Evolutionary conservation across 2,888 invertebrate genomes (phyloP), one percentile per base, ranked within the genome.

Genomic region (Melieria crassipennis): DNA sequence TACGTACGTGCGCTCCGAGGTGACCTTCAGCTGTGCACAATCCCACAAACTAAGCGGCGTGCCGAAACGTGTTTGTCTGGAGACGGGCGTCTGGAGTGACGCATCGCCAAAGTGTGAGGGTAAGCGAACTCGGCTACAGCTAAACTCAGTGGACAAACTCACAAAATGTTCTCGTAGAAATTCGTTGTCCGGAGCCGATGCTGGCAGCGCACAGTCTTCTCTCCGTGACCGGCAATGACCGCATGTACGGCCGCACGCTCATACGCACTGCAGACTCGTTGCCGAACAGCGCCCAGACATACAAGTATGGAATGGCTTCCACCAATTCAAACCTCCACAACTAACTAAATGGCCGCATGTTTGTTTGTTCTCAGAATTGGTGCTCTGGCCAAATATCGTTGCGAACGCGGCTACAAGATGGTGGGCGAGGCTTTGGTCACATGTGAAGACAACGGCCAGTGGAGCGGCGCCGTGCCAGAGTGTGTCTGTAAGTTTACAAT

Each of bases 201-300:
- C 88, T 95, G 46, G 93, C 96, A 0, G 92, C 93, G 46, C 95
- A 96, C 84, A 93, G 95, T 75, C 93, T 96, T 42, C 89, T 96
- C 0, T 95, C 96, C 0, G 94, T 96, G 48, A 95, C 96, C 0
- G 95, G 95, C 66, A 97, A 96, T 83, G 97, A 97, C 84, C 89
- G 97, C 65, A 93, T 94, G 90, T 95, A 95, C 82, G 95, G 95
- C 0, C 89, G 95, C 45, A 95, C 95, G 0, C 87, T 95, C 16
- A 93, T 95, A 76, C 89, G 93, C 56, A 95, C 95, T 0, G 87
- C 91, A 0, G 93, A 93, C 65, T 90, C 90, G 72, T 89, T 89
- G 4, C 83, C 89, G 3, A 92, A 90, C 78, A 90, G 90, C 9
- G 91, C 93, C 0, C 92, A 93, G 72, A 93, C 94, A 0, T 96